Conservation (phyloP, 2,113 vertebrate species). For the Nibea albiflora region DNA sequence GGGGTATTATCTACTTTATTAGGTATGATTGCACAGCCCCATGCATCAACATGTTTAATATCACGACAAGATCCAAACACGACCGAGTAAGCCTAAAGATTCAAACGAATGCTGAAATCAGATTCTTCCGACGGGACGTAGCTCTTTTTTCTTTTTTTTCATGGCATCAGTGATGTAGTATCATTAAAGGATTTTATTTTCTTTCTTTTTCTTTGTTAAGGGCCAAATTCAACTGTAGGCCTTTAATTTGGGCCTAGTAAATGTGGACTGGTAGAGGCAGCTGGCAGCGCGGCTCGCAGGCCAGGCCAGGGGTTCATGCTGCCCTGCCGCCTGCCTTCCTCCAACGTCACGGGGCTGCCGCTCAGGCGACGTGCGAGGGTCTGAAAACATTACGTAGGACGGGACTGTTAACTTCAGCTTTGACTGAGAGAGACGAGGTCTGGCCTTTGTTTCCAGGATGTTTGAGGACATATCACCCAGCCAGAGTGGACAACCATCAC, state of each 20-base stretch:
- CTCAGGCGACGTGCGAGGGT: not conserved
- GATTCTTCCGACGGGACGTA: not conserved
- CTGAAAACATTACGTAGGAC: constrained; percentile 5
- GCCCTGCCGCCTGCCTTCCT: constrained; percentile 23
- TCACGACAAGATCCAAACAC: constrained; percentile 33
- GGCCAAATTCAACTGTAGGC: constrained; percentile 69
- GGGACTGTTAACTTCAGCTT: not conserved
- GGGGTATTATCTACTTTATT: constrained; percentile 70
- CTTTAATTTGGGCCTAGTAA: constrained; percentile 79
- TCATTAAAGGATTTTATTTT: constrained; percentile 63
- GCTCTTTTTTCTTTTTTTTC: constrained; percentile 17
- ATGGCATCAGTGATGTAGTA: constrained; percentile 53
- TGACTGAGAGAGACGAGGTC: not conserved
- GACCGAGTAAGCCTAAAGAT: constrained; percentile 17
- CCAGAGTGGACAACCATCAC: not conserved
- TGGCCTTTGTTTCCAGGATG: not conserved
- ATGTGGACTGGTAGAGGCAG: constrained; percentile 71
- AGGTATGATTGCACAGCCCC: constrained; percentile 47
- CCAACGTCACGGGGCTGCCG: not conserved
- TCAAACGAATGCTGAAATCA: not conserved
- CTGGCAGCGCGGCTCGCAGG: constrained; percentile 58
- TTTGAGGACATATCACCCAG: not conserved
- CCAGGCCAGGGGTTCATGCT: constrained; percentile 54
- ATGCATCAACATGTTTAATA: constrained; percentile 59
- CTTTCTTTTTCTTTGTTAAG: constrained; percentile 61